Percentiles rank a stretch among this genome's conserved stretches.
phyloP scores from a whole-genome alignment of 2,113 vertebrate genomes.

The Pithys albifrons region DNA sequence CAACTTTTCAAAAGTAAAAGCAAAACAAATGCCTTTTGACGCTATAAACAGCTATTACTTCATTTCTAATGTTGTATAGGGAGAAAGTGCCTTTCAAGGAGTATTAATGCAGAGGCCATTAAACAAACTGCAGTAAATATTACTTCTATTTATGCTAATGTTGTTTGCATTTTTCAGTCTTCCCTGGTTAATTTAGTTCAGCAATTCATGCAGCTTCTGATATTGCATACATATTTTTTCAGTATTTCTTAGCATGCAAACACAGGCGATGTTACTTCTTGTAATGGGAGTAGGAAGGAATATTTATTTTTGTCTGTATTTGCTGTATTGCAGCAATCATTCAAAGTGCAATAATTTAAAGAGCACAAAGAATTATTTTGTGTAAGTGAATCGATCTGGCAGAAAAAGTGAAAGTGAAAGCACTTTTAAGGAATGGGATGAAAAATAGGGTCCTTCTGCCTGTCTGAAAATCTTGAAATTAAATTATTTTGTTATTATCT shows the following conservation, averaged over 20 bases:
- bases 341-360: not conserved
- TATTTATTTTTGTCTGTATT: not conserved
- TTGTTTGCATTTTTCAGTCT: not conserved
- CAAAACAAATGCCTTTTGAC: not conserved
- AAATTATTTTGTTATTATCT: not conserved
- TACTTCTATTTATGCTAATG: not conserved
- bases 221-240: not conserved
- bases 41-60: not conserved
- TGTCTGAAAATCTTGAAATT: not conserved
- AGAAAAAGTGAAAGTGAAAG: not conserved
- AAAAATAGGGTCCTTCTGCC: not conserved
- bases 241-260: not conserved
- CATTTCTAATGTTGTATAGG: not conserved
- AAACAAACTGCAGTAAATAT: not conserved
- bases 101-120: not conserved
- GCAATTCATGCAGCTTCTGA: not conserved
- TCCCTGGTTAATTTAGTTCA: constrained; percentile 3
- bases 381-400: not conserved
- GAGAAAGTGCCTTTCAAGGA: not conserved
- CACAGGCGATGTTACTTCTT: not conserved
- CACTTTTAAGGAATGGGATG: not conserved
- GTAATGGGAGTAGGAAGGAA: not conserved
- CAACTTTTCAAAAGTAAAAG: not conserved
- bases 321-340: not conserved
- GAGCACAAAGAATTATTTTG: not conserved